These are phyloP conservation scores for Spatula versicolor DNA, from an alignment of 2,797 vertebrate species.

Conservation along the genomic window DNA sequence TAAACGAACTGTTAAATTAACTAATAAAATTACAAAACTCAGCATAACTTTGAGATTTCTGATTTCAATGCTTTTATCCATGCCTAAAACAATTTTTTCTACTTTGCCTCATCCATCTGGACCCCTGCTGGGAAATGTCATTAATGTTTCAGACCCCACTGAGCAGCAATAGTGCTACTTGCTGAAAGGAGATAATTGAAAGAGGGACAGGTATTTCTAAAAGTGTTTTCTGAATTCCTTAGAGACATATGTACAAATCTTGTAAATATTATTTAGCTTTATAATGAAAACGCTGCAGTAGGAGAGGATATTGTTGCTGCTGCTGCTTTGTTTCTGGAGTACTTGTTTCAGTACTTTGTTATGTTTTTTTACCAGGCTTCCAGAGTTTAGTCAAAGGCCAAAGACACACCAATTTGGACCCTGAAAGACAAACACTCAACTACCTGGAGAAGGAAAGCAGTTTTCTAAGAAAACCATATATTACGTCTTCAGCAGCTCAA, in stretches of 20 bases:
- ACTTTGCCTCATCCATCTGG: conserved; percentile 66
- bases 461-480: not conserved
- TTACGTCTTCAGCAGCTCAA: not conserved
- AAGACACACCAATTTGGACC: not conserved
- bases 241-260: conserved; percentile 14
- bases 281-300: conserved; percentile 29
- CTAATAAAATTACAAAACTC: conserved; percentile 42
- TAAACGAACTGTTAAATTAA: conserved; percentile 58
- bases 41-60: conserved; percentile 63
- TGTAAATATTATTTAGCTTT: conserved; percentile 46
- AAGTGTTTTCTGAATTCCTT: conserved; percentile 59
- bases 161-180: conserved; percentile 66
- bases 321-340: not conserved
- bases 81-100: conserved; percentile 67
- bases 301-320: not conserved
- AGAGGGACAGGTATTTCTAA: conserved; percentile 65
- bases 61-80: conserved; percentile 62
- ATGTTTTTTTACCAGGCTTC: not conserved
- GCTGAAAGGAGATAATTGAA: conserved; percentile 69
- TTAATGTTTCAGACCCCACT: conserved; percentile 72
- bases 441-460: not conserved
- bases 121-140: conserved; percentile 73
- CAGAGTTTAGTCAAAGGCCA: not conserved
- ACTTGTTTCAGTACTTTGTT: not conserved
- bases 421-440: not conserved